Percentiles rank a stretch among this genome's conserved stretches.
Conservation (phyloP, 2,113 vertebrate genomes). For the Globicephala melas region DNA sequence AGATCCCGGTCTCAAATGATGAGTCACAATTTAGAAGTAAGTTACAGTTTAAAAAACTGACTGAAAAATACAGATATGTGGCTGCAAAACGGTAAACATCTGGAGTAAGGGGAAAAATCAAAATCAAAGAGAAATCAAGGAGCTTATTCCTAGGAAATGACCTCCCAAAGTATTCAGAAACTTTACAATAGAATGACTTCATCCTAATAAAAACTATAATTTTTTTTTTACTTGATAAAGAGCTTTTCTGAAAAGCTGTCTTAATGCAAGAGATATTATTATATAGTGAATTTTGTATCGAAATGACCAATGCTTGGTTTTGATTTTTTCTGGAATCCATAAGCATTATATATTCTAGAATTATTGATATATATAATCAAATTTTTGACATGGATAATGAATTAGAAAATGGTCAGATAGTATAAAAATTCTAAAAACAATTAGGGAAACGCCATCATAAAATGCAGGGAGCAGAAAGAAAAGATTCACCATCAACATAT, state of each 20-base stretch:
- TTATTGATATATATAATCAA: background rate
- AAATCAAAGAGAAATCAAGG: slow-evolving; percentile 1
- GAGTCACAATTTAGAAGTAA: slow-evolving; percentile 8
- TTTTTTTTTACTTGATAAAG: background rate
- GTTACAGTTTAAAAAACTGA: background rate
- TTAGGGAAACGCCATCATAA: background rate
- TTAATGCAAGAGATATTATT: background rate
- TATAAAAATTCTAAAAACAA: background rate
- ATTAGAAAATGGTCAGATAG: background rate
- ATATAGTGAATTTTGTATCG: background rate
- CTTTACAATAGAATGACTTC: background rate
- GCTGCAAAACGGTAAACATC: background rate
- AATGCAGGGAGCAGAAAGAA: background rate
- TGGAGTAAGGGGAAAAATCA: background rate
- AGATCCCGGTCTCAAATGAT: background rate
- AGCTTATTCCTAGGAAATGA: background rate
- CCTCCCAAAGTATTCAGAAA: background rate
- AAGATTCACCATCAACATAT: background rate
- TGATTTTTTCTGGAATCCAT: background rate
- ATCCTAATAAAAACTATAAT: background rate
- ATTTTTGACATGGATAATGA: background rate
- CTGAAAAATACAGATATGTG: background rate
- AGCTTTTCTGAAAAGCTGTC: background rate
- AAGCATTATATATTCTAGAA: background rate
- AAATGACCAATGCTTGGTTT: background rate